Evolutionary conservation across 2,888 invertebrate genomes (phyloP), one percentile per base, ranked within the genome.

Genomic region (Iselma pallidipennis): DNA sequence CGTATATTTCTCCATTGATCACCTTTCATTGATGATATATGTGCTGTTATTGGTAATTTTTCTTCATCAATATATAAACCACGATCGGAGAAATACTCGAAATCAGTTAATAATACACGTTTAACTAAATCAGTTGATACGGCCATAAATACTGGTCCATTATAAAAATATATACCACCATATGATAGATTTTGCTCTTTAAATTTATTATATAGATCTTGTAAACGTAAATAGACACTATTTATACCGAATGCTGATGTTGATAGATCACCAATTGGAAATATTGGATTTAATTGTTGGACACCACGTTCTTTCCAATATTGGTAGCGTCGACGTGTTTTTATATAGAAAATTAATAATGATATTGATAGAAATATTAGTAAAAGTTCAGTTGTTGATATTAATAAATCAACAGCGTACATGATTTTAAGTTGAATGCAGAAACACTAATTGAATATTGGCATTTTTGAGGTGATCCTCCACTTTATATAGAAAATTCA

Each of bases 1-100:
- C 55, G 23, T 7, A 55, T 55, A 45, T 48, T 48, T 12, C 55
- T 4, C 55, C 55, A 55, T 28, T 48, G 28, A 14, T 55, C 48
- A 7, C 55, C 55, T 29, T 42, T 45, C 42, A 55, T 42, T 9
- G 48, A 29, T 4, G 42, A 55, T 29, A 55, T 28, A 12, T 55
- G 42, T 9, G 45, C 42, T 10, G 37, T 48, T 6, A 55, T 37
- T 14, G 55, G 55, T 23, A 28, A 16, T 26, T 26, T 25, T 25
- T 55, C 48, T 14, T 55, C 42, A 28, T 55, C 42, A 16, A 55
- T 45, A 19, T 55, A 48, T 3, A 55, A 25, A 1, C 55, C 55
- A 14, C 55, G 42, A 23, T 55, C 55, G 31, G 33, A 21, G 28
- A 52, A 52, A 52, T 52, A 14, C 21, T 52, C 52, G 19, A 52